Evolutionary conservation across 2,797 vertebrate genomes (phyloP), one percentile per base, ranked within the genome.

Genomic region (Anguilla megastoma): DNA sequence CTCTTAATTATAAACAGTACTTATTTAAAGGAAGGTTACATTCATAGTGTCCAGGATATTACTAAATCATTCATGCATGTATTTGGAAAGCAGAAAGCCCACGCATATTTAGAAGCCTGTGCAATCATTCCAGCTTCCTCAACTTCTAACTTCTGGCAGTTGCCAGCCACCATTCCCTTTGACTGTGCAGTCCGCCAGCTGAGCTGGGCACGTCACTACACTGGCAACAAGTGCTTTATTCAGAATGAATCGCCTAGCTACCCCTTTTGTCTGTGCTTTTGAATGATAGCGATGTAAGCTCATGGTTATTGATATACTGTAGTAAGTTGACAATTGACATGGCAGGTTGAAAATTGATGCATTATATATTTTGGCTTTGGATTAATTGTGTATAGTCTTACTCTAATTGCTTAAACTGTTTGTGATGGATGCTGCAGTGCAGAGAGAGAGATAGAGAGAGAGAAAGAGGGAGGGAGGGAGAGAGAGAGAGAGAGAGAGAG

Each of bases 341-440:
- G 56, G 56, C 56, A 58, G 56, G 14, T 58, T 58, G 56, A 18
- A 58, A 58, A 58, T 58, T 18, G 16, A 58, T 58, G 56, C 56
- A 58, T 58, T 58, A 58, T 58, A 58, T 58, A 58, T 58, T 58
- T 58, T 58, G 56, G 9, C 52, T 58, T 58, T 58, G 3, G 56
- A 18, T 12, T 54, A 54, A 58, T 58, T 58, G 56, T 58, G 56
- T 58, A 58, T 14, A 69, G n/a, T 27, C 63, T 69, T 24, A 24
- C 63, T 69, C 63, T 69, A 69, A 69, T 69, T 69, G 63, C 63
- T 69, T 27, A 69, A 69, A 69, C 63, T 69, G 56, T 27, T n/a
- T 27, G 63, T 69, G 63, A 27, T n/a, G n/a, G n/a, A 69, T n/a
- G 63, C 9, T 7, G 9, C 24, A 69, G 63, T 0, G 24, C n/a